These are phyloP conservation scores for Octopus sinensis DNA, from an alignment of 1,140 invertebrate genomes.

Conservation along the genomic window DNA sequence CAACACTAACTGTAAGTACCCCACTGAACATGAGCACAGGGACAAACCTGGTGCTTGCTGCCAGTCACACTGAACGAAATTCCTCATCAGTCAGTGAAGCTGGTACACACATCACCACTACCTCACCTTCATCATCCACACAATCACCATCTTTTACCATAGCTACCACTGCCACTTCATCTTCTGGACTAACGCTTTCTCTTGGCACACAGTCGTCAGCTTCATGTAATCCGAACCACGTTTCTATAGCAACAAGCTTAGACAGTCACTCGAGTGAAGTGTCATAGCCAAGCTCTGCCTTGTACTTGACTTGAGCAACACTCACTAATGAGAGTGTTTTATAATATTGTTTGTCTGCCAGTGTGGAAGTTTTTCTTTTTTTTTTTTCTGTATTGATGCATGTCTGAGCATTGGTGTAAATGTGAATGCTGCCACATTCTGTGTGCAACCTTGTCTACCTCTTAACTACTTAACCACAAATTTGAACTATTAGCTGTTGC, in stretches of 20 bases:
- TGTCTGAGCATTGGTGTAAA: too few relatives aligned
- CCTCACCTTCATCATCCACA: background rate
- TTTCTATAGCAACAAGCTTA: constrained; percentile 8
- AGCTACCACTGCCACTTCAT: background rate
- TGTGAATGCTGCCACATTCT: too few relatives aligned
- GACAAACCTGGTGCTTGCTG: background rate
- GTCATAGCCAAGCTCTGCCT: too few relatives aligned
- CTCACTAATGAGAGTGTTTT: too few relatives aligned
- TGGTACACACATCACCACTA: background rate
- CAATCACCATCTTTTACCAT: background rate
- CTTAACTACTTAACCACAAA: background rate
- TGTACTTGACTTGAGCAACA: too few relatives aligned
- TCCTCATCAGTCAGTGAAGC: background rate
- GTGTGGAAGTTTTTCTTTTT: too few relatives aligned
- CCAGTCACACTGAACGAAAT: background rate
- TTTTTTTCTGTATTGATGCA: too few relatives aligned
- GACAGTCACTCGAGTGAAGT: background rate
- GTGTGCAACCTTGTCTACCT: background rate
- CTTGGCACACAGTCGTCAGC: background rate
- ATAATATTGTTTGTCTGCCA: too few relatives aligned
- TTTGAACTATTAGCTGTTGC: background rate
- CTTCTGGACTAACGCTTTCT: constrained; percentile 8
- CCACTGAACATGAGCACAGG: constrained; percentile 18
- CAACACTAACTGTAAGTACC: background rate
- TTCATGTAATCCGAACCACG: constrained; percentile 1